Evolutionary conservation across 2,797 vertebrate species (phyloP).

Genomic region (Enteromius argenteus): DNA sequence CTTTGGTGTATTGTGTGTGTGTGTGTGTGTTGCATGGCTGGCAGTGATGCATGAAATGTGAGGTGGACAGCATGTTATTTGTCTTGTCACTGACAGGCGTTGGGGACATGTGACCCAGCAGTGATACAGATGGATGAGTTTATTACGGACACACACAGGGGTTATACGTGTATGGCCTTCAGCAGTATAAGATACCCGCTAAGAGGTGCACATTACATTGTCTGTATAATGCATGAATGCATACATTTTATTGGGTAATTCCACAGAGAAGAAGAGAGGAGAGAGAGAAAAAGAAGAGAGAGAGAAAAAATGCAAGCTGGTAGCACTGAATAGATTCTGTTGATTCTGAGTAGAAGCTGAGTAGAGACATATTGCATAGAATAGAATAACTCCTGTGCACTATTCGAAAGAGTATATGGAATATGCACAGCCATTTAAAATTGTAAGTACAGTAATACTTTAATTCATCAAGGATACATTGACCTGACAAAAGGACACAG

Average conservation of each 20-base stretch:
- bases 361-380: background rate
- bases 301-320: background rate
- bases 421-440: background rate
- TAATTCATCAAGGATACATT: background rate
- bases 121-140: constrained; percentile 30
- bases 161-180: background rate
- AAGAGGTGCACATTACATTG: background rate
- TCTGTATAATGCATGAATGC: background rate
- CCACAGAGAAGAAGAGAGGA: background rate
- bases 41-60: constrained; percentile 28
- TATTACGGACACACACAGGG: background rate
- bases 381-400: background rate
- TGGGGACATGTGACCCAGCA: constrained; percentile 5
- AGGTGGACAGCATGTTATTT: constrained; percentile 35
- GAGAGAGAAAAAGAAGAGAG: background rate
- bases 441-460: background rate
- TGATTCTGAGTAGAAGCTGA: background rate
- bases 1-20: constrained; percentile 2
- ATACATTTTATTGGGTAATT: constrained; percentile 8
- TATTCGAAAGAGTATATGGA: background rate
- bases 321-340: background rate
- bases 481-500: background rate
- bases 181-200: background rate
- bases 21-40: background rate
- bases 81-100: constrained; percentile 9